phyloP scores from a whole-genome alignment of 2,113 vertebrate genomes.

The Scolopax mira region DNA sequence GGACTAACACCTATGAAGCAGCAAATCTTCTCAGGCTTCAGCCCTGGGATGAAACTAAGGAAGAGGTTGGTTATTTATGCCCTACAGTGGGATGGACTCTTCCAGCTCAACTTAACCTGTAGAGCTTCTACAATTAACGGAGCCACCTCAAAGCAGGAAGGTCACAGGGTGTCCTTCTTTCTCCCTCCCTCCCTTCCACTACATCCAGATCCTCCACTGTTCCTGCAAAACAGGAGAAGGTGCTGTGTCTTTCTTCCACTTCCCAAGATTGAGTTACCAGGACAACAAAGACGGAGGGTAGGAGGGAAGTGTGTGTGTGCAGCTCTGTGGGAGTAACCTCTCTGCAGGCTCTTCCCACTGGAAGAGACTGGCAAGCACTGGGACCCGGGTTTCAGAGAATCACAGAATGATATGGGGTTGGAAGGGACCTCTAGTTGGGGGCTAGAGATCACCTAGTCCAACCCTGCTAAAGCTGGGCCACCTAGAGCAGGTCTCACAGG shows the following conservation, averaged over 20 bases:
- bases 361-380: not conserved
- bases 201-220: not conserved
- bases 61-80: not conserved
- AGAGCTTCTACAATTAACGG: not conserved
- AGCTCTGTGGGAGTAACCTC: not conserved
- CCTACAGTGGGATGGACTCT: not conserved
- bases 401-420: too few species aligned
- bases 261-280: slow-evolving; percentile 8
- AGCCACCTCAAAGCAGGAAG: not conserved
- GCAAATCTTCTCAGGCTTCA: not conserved
- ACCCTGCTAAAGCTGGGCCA: too few species aligned
- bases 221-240: not conserved
- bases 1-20: not conserved
- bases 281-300: slow-evolving; percentile 36
- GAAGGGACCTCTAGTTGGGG: too few species aligned
- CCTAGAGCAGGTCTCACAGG: too few species aligned
- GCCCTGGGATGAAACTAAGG: not conserved
- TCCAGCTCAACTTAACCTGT: not conserved
- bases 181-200: not conserved
- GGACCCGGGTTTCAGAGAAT: not conserved
- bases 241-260: not conserved
- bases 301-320: not conserved
- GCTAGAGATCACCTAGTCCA: too few species aligned
- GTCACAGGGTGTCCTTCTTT: not conserved
- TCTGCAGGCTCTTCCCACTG: not conserved